A percentile compares a stretch with the other conserved stretches of the same genome.
Conservation (phyloP, 2,113 vertebrate species). For the Camelus dromedarius region DNA sequence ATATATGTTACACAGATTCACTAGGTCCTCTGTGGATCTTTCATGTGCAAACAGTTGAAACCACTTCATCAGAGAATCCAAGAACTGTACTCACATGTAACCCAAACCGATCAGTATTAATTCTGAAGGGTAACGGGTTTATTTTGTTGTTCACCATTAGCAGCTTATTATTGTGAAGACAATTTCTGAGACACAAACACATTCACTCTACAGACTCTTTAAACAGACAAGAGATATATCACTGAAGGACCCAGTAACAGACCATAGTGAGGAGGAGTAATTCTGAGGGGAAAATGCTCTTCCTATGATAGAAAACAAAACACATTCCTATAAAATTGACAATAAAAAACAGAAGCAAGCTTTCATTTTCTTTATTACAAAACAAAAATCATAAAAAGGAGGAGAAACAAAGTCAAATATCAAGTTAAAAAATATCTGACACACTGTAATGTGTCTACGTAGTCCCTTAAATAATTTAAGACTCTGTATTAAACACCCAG, state of each 20-base stretch:
- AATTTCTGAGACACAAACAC: slow-evolving; percentile 14
- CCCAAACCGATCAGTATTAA: neutral
- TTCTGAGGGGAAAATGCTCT: neutral
- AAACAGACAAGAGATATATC: neutral
- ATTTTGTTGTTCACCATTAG: slow-evolving; percentile 77
- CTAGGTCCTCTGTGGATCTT: neutral
- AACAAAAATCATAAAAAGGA: slow-evolving; percentile 14
- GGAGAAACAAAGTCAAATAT: slow-evolving; percentile 30
- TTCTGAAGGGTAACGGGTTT: slow-evolving; percentile 59
- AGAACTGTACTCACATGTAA: neutral
- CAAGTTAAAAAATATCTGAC: slow-evolving; percentile 14
- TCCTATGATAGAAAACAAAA: neutral
- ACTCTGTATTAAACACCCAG: neutral
- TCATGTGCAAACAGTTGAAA: neutral
- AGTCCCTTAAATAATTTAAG: neutral
- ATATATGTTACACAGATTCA: neutral
- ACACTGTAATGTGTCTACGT: neutral
- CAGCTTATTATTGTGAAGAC: slow-evolving; percentile 55
- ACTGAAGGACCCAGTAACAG: neutral
- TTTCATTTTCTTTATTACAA: neutral
- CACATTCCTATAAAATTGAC: neutral
- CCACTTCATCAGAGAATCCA: neutral
- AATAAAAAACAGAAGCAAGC: slow-evolving; percentile 19
- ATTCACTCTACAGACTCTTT: neutral
- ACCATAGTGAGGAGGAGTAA: neutral